Evolutionary conservation across 2,888 invertebrate species (phyloP).

Genomic region (Heliconius ethilla): DNA sequence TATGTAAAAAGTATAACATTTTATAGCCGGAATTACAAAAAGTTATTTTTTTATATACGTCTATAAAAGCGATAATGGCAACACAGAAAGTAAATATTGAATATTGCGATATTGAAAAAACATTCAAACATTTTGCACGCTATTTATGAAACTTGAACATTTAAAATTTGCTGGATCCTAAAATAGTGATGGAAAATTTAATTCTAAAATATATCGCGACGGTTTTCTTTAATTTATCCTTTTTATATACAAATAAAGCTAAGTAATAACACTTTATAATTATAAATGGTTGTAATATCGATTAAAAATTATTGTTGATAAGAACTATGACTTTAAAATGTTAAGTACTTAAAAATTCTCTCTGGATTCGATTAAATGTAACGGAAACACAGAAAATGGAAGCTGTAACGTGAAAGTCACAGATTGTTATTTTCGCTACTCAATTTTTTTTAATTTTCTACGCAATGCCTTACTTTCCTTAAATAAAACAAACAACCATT

Average conservation of each 20-base stretch:
- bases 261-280: not conserved
- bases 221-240: conserved; percentile 8
- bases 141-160: conserved; percentile 18
- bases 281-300: not conserved
- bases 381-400: conserved; percentile 1
- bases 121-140: conserved; percentile 16
- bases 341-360: not conserved
- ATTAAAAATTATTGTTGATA: not conserved
- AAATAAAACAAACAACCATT: not conserved
- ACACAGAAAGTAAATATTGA: conserved; percentile 15
- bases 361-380: conserved; percentile 1
- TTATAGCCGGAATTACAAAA: not conserved
- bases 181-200: conserved; percentile 17
- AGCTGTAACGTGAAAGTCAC: not conserved
- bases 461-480: not conserved
- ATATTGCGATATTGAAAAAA: conserved; percentile 18
- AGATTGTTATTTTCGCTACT: not conserved
- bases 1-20: not conserved
- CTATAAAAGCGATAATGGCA: conserved; percentile 14
- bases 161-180: conserved; percentile 14
- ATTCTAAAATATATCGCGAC: conserved; percentile 18
- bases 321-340: not conserved
- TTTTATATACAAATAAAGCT: not conserved
- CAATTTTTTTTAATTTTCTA: not conserved
- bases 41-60: not conserved